A percentile compares a stretch with the other conserved stretches of the same genome.
Conservation (phyloP, 1,140 invertebrate species). For the Neodiprion lecontei region DNA sequence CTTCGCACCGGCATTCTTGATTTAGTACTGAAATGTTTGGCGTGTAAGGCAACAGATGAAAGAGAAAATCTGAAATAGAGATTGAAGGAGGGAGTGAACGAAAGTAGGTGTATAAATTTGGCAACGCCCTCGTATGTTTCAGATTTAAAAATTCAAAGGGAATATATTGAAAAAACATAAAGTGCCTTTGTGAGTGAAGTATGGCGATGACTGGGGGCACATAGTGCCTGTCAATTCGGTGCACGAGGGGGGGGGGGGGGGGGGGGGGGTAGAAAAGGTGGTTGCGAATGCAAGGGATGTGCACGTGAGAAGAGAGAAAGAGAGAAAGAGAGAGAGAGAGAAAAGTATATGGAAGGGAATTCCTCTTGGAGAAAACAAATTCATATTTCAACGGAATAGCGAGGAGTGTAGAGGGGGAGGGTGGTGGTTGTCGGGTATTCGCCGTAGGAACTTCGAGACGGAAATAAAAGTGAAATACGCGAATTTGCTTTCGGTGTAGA, state of each 20-base stretch:
- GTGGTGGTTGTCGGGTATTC: constrained; percentile 26
- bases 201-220: neutral
- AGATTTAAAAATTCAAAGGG: neutral
- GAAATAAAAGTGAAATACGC: constrained; percentile 51
- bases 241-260: neutral
- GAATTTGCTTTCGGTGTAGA: constrained; percentile 1
- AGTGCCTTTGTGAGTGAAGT: constrained; percentile 2
- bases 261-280: neutral
- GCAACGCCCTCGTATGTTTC: constrained; percentile 1
- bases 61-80: neutral
- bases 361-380: constrained; percentile 44
- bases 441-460: constrained; percentile 31
- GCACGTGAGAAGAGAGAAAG: neutral
- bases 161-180: neutral
- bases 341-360: constrained; percentile 12
- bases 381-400: constrained; percentile 46
- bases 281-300: neutral
- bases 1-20: too few relatives aligned
- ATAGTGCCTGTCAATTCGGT: neutral
- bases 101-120: neutral
- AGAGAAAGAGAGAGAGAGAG: neutral
- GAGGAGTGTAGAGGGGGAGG: constrained; percentile 17
- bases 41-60: neutral
- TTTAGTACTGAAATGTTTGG: too few relatives aligned
- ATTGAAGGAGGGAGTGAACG: neutral